Conservation (phyloP, 2,888 invertebrate genomes). For the Pilophorus perplexus region DNA sequence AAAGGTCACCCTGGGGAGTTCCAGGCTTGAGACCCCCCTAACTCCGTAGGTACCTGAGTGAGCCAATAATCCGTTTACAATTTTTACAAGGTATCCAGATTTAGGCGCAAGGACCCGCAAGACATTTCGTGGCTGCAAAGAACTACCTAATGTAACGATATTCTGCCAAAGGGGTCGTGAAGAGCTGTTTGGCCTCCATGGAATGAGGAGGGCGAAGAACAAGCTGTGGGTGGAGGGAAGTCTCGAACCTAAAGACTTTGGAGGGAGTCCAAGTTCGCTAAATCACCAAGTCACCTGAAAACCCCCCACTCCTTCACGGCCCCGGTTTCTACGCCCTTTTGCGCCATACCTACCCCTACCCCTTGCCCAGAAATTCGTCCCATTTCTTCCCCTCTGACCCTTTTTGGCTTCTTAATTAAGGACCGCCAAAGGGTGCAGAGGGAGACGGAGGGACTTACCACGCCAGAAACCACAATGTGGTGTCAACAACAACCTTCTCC, state of each 20-base stretch:
- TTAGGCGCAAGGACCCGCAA: no score
- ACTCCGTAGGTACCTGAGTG: no score
- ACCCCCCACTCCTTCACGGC: constrained; percentile 9
- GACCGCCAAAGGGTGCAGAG: no score
- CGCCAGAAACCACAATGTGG: constrained; percentile 36
- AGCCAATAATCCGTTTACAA: no score
- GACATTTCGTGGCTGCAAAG: constrained; percentile 28
- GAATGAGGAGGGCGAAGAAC: constrained; percentile 15
- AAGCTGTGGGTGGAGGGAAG: no score
- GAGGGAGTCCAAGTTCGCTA: constrained; percentile 28
- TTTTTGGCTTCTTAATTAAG: constrained; percentile 29
- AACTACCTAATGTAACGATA: constrained; percentile 33
- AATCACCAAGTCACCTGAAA: constrained; percentile 40
- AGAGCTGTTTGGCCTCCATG: constrained; percentile 30
- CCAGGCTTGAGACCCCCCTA: no score
- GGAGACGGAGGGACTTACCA: constrained; percentile 26
- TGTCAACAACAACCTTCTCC: constrained; percentile 38
- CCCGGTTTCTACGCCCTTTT: constrained; percentile 1
- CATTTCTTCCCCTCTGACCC: constrained; percentile 15
- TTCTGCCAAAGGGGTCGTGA: constrained; percentile 25
- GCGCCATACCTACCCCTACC: no score
- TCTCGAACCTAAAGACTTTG: constrained; percentile 37
- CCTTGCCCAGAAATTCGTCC: no score
- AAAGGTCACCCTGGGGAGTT: no score
- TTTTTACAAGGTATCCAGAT: no score